phyloP scores from a whole-genome alignment of 2,888 invertebrate genomes.

The Phytoseiulus persimilis region DNA sequence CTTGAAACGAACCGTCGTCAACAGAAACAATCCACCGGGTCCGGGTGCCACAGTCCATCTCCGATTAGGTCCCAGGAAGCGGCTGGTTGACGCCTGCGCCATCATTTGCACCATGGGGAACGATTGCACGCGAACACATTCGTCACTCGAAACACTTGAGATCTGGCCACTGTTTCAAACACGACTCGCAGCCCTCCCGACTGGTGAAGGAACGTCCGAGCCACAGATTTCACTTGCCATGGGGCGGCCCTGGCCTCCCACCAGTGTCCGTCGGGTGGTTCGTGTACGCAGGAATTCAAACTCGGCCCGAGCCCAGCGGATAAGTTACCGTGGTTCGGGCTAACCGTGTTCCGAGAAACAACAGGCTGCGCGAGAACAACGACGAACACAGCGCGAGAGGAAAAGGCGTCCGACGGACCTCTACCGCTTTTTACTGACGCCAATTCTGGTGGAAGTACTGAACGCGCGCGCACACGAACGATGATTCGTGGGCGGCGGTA shows the following conservation, averaged over 20 bases:
- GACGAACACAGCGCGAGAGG: not conserved
- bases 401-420: not conserved
- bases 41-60: conserved; percentile 21
- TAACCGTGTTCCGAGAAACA: not conserved
- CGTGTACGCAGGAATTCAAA: not conserved
- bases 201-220: not conserved
- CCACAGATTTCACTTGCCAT: not conserved
- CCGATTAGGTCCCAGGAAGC: not conserved
- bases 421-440: not conserved
- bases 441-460: not conserved
- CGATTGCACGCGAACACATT: not conserved
- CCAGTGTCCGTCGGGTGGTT: not conserved
- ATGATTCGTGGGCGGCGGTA: conserved; percentile 5
- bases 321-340: not conserved
- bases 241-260: not conserved
- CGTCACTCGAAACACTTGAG: not conserved
- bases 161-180: not conserved
- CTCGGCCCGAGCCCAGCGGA: not conserved
- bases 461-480: not conserved
- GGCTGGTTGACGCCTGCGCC: not conserved
- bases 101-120: not conserved
- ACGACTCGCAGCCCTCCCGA: not conserved
- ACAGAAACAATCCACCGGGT: not conserved
- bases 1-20: conserved; percentile 17
- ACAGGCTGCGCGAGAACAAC: not conserved